Percentiles rank a stretch among this genome's conserved stretches.
Evolutionary conservation across 2,888 invertebrate species (phyloP).

Genomic region (Mystacides longicornis): DNA sequence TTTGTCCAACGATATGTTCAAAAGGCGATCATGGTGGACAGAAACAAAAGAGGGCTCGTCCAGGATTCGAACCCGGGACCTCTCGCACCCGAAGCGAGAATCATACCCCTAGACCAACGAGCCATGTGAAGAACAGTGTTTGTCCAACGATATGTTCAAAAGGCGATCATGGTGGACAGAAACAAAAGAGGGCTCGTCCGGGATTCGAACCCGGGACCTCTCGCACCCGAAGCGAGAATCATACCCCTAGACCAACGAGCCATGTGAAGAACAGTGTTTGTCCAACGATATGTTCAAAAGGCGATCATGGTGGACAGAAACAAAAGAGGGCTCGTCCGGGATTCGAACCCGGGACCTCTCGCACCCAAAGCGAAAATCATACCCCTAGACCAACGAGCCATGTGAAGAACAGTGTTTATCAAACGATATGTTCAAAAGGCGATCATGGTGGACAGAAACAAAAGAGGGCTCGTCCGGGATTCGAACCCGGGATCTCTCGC

Average conservation of each 20-base stretch:
- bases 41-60: too few relatives aligned
- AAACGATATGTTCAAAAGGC: too few relatives aligned
- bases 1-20: too few relatives aligned
- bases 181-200: constrained; percentile 8
- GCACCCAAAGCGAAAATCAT: constrained; percentile 56
- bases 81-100: constrained; percentile 56
- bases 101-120: constrained; percentile 56
- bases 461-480: constrained; percentile 56
- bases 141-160: too few relatives aligned
- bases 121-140: too few relatives aligned
- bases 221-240: constrained; percentile 27
- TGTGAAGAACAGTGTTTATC: too few relatives aligned
- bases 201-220: constrained; percentile 25
- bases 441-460: too few relatives aligned
- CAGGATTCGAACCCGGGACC: constrained; percentile 56
- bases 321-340: constrained; percentile 56
- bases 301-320: too few relatives aligned
- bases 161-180: too few relatives aligned
- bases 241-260: constrained; percentile 16
- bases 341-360: constrained; percentile 56
- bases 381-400: constrained; percentile 55
- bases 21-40: too few relatives aligned
- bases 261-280: too few relatives aligned
- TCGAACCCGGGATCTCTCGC: constrained; percentile 56
- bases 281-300: too few relatives aligned